Evolutionary conservation across 37 sponge, comb jelly and placozoan genomes (phyloP), one percentile per base, ranked within the genome.

Genomic region (Tethya wilhelma): DNA sequence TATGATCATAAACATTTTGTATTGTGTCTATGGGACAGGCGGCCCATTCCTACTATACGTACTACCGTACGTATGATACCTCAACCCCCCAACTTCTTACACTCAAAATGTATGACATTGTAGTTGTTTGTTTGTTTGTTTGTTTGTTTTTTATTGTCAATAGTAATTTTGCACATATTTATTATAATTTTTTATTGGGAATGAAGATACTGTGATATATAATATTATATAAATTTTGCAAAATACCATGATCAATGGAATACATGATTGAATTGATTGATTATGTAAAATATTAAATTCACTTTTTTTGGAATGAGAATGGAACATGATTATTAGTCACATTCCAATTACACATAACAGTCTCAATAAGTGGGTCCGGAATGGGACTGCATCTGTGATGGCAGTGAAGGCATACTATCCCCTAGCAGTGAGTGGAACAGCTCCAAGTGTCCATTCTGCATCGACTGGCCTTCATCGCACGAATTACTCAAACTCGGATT

Each of bases 381-480:
- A 17, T 49, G 7, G 26, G 79, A 66, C 33, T 78, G 67, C 30
- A 23, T 28, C 4, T 78, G 77, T 42, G 44, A n/a, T 22, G 22
- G n/a, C n/a, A n/a, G 6, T 69, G 74, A 2, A 0, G 79, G 49
- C 37, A 49, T 9, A 46, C 26, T 66, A 23, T 78, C 79, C 7
- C 79, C 79, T 33, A 78, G 9, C 22, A 77, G 78, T 19, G 78
- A 77, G 20, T 64, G n/a, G n/a, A 66, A 66, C 38, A 66, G 79
- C 1, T 45, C 66, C 12, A 44, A 36, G 38, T 39, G 28, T 65
- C 2, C 5, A 1, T 34, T 20, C 33, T 65, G 66, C 66, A 31
- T 65, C 31, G 66, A n/a, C 29, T 30, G 25, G 5, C 37, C 37
- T 5, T 20, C 38, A 30, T 65, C 5, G 37, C 31, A 11, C 5